These are phyloP conservation scores for Dorcus parallelipipedus DNA, from an alignment of 2,888 invertebrate genomes.

Conservation along the genomic window DNA sequence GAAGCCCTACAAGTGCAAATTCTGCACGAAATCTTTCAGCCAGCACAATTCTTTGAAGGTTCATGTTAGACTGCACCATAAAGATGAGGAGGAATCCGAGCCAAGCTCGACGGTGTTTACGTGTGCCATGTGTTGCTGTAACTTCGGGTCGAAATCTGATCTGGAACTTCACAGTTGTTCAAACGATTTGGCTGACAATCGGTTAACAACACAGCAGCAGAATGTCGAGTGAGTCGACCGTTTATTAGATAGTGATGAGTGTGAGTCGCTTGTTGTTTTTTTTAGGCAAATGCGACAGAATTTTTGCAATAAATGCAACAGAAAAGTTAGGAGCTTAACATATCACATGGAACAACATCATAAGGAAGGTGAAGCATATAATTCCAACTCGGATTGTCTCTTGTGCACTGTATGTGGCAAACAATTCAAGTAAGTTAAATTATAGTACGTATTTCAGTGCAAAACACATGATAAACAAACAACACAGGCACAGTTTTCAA, in stretches of 20 bases:
- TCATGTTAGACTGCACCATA: background rate
- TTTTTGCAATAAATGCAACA: slow-evolving; percentile 6
- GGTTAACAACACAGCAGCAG: no score
- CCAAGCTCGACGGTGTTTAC: no score
- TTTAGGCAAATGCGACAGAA: background rate
- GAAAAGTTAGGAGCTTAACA: slow-evolving; percentile 4
- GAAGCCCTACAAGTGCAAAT: background rate
- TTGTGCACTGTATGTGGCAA: slow-evolving; percentile 15
- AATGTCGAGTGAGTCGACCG: no score
- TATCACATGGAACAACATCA: background rate
- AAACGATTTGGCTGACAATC: no score
- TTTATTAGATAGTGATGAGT: no score
- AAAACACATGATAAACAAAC: no score
- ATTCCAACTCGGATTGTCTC: background rate
- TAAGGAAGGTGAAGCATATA: background rate
- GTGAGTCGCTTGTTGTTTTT: no score
- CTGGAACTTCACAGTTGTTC: no score
- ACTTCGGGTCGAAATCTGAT: no score
- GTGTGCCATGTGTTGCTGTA: no score
- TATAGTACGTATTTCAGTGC: no score
- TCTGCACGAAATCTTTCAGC: background rate
- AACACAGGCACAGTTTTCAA: no score
- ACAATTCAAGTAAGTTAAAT: slow-evolving; percentile 10
- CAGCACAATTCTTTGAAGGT: slow-evolving; percentile 1
- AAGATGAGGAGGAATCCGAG: background rate